phyloP scores from a whole-genome alignment of 1,140 invertebrate genomes.

The Parapsyche elsis region DNA sequence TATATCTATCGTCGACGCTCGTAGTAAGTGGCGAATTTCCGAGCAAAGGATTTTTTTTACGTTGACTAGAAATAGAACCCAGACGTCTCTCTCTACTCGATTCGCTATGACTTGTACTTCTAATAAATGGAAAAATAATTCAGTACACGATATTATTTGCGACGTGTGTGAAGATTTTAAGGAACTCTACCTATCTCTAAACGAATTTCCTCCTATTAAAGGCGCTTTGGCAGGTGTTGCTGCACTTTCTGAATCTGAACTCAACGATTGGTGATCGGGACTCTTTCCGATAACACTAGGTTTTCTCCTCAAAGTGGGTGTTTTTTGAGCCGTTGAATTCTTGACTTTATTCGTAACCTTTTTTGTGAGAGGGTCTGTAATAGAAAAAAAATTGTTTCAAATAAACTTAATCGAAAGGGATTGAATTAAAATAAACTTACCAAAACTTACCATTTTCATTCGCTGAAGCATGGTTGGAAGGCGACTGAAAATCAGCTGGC shows the following conservation, averaged over 20 bases:
- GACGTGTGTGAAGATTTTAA: neutral
- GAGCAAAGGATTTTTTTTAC: slow-evolving; percentile 62
- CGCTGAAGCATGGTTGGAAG: neutral
- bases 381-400: no score
- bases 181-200: slow-evolving; percentile 72
- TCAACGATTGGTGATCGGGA: slow-evolving; percentile 70
- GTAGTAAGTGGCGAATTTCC: slow-evolving; percentile 64
- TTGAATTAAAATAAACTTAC: neutral
- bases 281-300: slow-evolving; percentile 59
- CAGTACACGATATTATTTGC: slow-evolving; percentile 42
- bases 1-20: slow-evolving; percentile 71
- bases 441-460: neutral
- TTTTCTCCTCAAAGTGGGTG: slow-evolving; percentile 60
- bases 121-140: neutral
- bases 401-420: neutral
- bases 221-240: slow-evolving; percentile 62
- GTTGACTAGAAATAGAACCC: slow-evolving; percentile 66
- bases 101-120: slow-evolving; percentile 45
- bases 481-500: neutral
- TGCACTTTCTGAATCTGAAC: slow-evolving; percentile 76
- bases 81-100: slow-evolving; percentile 63
- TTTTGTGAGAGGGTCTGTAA: neutral
- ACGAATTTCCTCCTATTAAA: slow-evolving; percentile 62
- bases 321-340: slow-evolving; percentile 54
- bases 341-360: neutral